phyloP scores from a whole-genome alignment of 2,113 vertebrate species.

The Corvus cornix region DNA sequence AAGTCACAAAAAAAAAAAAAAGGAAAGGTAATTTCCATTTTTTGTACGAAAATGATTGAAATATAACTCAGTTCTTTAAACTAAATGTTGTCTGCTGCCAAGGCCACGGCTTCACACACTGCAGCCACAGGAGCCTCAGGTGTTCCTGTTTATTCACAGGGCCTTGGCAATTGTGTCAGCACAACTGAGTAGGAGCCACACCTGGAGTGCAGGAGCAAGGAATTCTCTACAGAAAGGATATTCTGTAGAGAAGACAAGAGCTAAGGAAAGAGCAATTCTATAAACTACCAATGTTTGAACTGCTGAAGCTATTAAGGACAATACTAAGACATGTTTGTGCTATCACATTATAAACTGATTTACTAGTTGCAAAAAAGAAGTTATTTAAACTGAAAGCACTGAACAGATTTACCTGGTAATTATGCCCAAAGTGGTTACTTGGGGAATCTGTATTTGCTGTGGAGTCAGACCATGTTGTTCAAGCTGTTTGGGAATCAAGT shows the following conservation, averaged over 20 bases:
- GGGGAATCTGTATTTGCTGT: slow-evolving; percentile 91
- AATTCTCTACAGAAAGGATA: not conserved
- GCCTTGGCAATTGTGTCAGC: not conserved
- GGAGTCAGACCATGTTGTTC: slow-evolving; percentile 92
- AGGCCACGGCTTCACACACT: not conserved
- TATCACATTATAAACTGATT: not conserved
- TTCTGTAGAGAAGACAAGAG: not conserved
- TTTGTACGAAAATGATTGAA: not conserved
- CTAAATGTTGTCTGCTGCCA: not conserved
- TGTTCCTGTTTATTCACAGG: not conserved
- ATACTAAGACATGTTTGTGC: not conserved
- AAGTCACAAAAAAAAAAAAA: not conserved
- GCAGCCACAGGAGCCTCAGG: not conserved
- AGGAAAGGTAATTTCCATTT: not conserved
- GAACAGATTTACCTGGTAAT: slow-evolving; percentile 79
- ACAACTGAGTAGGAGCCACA: not conserved
- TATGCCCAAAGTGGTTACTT: slow-evolving; percentile 84
- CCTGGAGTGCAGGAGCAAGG: not conserved
- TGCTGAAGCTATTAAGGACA: not conserved
- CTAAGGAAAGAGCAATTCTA: not conserved
- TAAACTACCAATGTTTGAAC: not conserved
- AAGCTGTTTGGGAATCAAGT: slow-evolving; percentile 94
- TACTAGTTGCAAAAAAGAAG: not conserved
- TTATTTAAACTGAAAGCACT: not conserved
- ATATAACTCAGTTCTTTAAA: not conserved